Percentiles rank a stretch among this genome's conserved stretches.
These are phyloP conservation scores for Enteromius argenteus DNA, from an alignment of 2,797 vertebrate genomes.

Conservation along the genomic window DNA sequence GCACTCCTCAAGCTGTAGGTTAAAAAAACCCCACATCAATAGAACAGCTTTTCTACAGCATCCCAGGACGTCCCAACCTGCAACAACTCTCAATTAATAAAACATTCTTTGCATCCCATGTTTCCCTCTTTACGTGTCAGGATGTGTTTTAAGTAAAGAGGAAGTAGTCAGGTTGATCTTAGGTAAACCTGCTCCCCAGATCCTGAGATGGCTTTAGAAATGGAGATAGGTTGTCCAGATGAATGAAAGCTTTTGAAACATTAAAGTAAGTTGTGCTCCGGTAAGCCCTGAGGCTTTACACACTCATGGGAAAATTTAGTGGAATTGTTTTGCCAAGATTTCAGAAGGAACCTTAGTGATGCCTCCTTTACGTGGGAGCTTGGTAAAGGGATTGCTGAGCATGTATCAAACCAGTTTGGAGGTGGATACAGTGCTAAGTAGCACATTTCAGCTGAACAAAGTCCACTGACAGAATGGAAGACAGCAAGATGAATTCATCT, in stretches of 20 bases:
- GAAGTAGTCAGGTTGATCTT: conserved; percentile 61
- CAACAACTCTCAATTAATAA: conserved; percentile 69
- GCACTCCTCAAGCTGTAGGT: conserved; percentile 74
- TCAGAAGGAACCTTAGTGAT: conserved; percentile 63
- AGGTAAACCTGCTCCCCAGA: conserved; percentile 55
- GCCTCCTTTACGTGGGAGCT: conserved; percentile 58
- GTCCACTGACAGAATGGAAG: conserved; percentile 56
- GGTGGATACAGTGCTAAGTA: conserved; percentile 37
- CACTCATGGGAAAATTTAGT: conserved; percentile 50
- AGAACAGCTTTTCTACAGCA: conserved; percentile 73
- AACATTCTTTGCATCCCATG: conserved; percentile 65
- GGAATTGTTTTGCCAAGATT: conserved; percentile 62
- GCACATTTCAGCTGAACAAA: conserved; percentile 60
- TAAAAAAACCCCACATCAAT: conserved; percentile 73
- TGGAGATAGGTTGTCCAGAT: conserved; percentile 65
- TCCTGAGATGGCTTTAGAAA: conserved; percentile 59
- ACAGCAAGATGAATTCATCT: conserved; percentile 66
- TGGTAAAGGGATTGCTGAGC: conserved; percentile 27
- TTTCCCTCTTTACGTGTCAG: conserved; percentile 56
- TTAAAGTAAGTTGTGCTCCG: conserved; percentile 41
- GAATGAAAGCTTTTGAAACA: conserved; percentile 61
- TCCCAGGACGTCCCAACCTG: conserved; percentile 54
- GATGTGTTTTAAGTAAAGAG: conserved; percentile 54
- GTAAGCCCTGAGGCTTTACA: neutral
- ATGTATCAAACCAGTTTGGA: conserved; percentile 36